Conservation (phyloP, 2,113 vertebrate species). For the Microcebus griseorufus region DNA sequence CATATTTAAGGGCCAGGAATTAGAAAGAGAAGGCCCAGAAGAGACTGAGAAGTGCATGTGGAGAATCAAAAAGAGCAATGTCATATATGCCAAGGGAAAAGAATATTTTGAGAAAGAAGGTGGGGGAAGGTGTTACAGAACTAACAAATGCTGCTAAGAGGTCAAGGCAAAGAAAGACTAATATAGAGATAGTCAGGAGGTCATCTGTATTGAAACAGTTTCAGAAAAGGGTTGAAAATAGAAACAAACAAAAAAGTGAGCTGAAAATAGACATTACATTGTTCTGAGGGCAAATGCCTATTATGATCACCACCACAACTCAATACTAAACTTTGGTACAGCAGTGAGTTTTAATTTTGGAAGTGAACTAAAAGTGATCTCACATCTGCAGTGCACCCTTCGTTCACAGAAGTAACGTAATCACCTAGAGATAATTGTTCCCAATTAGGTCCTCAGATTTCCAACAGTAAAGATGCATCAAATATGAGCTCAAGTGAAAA, state of each 20-base stretch:
- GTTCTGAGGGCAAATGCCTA: background rate
- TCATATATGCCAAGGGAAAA: background rate
- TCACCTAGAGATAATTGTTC: background rate
- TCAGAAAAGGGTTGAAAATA: background rate
- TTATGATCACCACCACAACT: background rate
- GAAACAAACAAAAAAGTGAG: background rate
- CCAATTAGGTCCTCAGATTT: background rate
- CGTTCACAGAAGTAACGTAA: background rate
- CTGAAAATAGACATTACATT: background rate
- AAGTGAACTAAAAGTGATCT: background rate
- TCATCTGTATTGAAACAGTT: background rate
- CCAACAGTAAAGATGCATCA: background rate
- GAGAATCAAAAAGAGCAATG: background rate
- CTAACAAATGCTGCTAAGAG: background rate
- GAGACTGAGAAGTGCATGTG: background rate
- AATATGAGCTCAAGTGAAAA: background rate
- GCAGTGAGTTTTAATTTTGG: background rate
- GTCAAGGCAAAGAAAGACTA: background rate
- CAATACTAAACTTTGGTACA: background rate
- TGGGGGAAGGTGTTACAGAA: background rate
- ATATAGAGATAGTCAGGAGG: background rate
- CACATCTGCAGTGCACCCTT: background rate
- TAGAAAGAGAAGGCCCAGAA: background rate
- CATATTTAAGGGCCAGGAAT: background rate
- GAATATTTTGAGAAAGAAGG: background rate